Evolutionary conservation across 2,888 invertebrate species (phyloP), one percentile per base, ranked within the genome.

Genomic region (Pharmacophagus antenor): DNA sequence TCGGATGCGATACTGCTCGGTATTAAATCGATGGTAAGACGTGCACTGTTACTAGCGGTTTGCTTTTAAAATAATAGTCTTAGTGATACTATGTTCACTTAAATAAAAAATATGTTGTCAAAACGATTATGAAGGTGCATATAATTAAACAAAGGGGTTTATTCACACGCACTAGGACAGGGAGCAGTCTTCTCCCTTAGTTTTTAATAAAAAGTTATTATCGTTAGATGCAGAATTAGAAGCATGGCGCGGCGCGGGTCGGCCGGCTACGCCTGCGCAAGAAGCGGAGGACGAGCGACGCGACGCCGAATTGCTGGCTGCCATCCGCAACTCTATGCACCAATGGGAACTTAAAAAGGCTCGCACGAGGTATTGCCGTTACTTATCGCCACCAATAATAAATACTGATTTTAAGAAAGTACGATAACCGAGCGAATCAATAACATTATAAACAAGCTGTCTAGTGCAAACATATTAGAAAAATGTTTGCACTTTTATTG

Each of bases 251-350:
- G 89, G 90, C 31, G 85, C 83, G 8, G 89, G 88, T 58, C 85
- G 86, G 65, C 92, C 92, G 80, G 90, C 92, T 53, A 89, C 91
- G 66, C 85, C 85, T 48, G 91, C 92, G 64, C 92, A 94, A 82
- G 95, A 95, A 80, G 92, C 92, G 22, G 86, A 93, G 72, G 96
- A 96, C 83, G 96, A 96, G 82, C 82, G 90, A 20, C 91, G 93
- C 72, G 95, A 95, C 77, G 92, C 92, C 1, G 93, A 94, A 78
- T 92, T 96, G 50, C 92, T 95, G 70, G 92, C 92, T 47, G 95
- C 96, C 12, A 95, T 96, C 46, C 92, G 94, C 58, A 88, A 92
- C 49, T 96, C 95, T 59, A 93, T 96, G 91, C 90, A 90, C 52
- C 93, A 94, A 74, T 96, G 95, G 95, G 92, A 94, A 70, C 79